A percentile compares a stretch with the other conserved stretches of the same genome.
Conservation (phyloP, 2,113 vertebrate genomes). For the Sylvilagus bachmani region DNA sequence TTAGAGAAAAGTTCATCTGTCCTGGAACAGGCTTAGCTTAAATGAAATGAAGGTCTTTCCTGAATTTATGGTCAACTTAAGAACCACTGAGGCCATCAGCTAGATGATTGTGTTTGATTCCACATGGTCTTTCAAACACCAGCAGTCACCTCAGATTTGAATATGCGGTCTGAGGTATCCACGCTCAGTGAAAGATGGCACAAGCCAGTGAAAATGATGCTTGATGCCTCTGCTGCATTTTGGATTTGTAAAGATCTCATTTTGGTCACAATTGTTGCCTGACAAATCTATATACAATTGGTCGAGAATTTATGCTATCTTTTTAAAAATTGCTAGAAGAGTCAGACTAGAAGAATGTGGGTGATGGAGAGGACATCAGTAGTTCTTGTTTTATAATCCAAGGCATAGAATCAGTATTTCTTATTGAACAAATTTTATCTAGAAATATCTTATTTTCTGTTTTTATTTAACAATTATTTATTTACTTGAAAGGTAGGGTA, state of each 20-base stretch:
- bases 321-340: neutral
- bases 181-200: neutral
- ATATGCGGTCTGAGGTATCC: accelerated
- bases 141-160: neutral
- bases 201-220: neutral
- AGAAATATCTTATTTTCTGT: no score
- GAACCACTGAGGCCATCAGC: accelerated
- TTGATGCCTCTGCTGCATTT: neutral
- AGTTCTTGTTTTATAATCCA: neutral
- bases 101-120: neutral
- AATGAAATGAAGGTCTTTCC: neutral
- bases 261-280: neutral
- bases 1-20: neutral
- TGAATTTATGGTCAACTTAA: accelerated
- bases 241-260: neutral
- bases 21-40: neutral
- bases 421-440: neutral
- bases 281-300: neutral
- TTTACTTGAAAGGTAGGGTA: no score
- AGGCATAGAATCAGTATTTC: neutral
- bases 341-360: neutral
- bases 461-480: no score
- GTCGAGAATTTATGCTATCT: accelerated
- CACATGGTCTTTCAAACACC: accelerated
- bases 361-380: neutral